A percentile compares a stretch with the other conserved stretches of the same genome.
These are phyloP conservation scores for Corythornis leucogaster DNA, from an alignment of 2,797 vertebrate species.

Conservation along the genomic window DNA sequence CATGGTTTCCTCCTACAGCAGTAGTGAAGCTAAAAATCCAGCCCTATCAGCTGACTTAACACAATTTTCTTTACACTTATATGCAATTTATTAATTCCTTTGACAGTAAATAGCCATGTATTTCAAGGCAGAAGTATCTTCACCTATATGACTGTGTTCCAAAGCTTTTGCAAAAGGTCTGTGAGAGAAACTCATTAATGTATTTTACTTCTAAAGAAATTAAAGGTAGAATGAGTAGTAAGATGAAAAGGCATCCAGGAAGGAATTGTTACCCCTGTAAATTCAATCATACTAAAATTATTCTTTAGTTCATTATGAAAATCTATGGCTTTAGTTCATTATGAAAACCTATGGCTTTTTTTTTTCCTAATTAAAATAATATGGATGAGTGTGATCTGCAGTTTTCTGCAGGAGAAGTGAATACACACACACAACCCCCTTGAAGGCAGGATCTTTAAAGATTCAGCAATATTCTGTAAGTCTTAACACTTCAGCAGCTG, in stretches of 20 bases:
- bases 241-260: neutral
- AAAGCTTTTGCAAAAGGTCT: conserved; percentile 29
- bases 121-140: conserved; percentile 8
- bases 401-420: neutral
- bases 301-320: neutral
- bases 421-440: neutral
- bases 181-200: neutral
- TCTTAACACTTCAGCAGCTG: neutral
- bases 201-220: neutral
- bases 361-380: neutral
- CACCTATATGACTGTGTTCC: neutral
- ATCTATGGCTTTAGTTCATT: neutral
- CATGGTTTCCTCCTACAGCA: neutral
- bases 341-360: neutral
- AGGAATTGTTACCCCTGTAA: neutral
- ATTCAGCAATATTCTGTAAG: neutral
- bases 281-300: neutral
- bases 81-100: neutral
- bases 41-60: neutral
- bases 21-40: neutral
- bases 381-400: neutral
- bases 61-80: neutral
- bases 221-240: neutral
- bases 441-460: neutral
- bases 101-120: neutral